Base-by-base conservation (phyloP, 1,140 invertebrate species). In the Drosophila carrolli region DNA sequence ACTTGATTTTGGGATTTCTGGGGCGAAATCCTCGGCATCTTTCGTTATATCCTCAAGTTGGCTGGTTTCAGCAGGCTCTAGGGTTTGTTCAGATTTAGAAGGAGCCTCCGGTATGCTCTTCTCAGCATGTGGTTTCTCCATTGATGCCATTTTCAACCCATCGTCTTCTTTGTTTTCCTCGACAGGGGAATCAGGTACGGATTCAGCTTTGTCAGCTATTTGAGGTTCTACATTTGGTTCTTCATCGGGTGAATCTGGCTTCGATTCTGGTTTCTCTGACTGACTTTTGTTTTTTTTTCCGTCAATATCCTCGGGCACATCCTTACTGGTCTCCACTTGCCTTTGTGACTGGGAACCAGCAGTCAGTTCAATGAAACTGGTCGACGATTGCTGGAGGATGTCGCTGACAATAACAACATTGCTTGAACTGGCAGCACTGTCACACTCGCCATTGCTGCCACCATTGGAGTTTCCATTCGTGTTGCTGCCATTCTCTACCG, bases 361-460 rank as follows among this genome's bases (percentile, higher is more conserved):
- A 16, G 19, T 68, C 11, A 84, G 35, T n/a, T 91, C 70, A 48
- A 91, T 76, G 4, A 75, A 91, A 53, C 82, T 78, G 23, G 54
- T 78, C 5, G 75, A 43, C 0, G 90, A 91, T 66, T 91, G 82
- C 38, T 89, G 74, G 9, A 91, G 57, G 10, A 91, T 72, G 54
- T 91, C 86, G 37, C 77, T 89, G 2, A 91, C 74, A 40, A 78
- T 72, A 0, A 91, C 56, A 2, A 91, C 79, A 11, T 53, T 53
- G 23, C 63, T 59, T 16, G 14, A n/a, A 35, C 7, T 37, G 0
- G 11, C 19, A 13, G 29, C 55, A 11, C 38, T 53, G 19, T 80
- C 67, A 5, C 51, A 47, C 10, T 43, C 62, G 1, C 75, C 75
- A 29, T 83, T 74, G 14, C 58, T 78, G n/a, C 54, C 68, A 43